A percentile compares a stretch with the other conserved stretches of the same genome.
Conservation (phyloP, 2,113 vertebrate species). For the Peromyscus maniculatus region DNA sequence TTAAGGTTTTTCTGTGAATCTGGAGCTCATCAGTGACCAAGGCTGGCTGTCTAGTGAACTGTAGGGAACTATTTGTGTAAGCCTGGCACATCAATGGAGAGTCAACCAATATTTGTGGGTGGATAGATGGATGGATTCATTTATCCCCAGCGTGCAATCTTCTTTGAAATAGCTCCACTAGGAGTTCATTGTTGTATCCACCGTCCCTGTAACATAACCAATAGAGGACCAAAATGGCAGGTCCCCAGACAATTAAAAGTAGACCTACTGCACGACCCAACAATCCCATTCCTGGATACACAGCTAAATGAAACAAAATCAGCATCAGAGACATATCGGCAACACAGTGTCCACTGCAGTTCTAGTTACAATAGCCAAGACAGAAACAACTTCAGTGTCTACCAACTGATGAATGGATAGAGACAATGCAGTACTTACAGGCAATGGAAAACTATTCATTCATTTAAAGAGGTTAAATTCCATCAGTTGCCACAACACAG, state of each 20-base stretch:
- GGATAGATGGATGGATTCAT: background rate
- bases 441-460: background rate
- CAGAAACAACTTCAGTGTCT: background rate
- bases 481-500: background rate
- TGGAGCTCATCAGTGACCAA: no score
- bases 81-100: background rate
- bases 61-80: background rate
- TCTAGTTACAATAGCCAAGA: background rate
- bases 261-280: background rate
- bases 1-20: no score
- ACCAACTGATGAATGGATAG: background rate
- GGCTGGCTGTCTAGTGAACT: no score
- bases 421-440: background rate
- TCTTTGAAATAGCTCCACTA: constrained; percentile 33
- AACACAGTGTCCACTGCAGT: background rate
- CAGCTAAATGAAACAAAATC: background rate
- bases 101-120: background rate
- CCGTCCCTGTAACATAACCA: background rate
- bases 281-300: background rate
- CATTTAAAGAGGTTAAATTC: background rate
- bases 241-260: background rate
- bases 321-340: background rate
- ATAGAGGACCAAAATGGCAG: background rate
- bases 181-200: constrained; percentile 1
- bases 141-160: background rate